Percentiles rank a stretch among this genome's conserved stretches.
Conservation (phyloP, 1,140 invertebrate genomes). For the Sminthurides bifidus region DNA sequence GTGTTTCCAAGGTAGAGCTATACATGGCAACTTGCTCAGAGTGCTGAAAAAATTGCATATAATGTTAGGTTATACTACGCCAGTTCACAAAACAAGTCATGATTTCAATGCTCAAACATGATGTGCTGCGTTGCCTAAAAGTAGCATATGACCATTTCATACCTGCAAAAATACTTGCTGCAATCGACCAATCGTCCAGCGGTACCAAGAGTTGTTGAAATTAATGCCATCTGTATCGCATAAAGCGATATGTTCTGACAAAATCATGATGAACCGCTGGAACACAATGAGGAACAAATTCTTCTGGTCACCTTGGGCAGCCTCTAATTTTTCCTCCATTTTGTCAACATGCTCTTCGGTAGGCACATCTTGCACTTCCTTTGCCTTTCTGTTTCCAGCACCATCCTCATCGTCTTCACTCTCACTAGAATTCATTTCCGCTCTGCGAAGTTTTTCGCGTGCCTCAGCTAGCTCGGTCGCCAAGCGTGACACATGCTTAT, state of each 20-base stretch:
- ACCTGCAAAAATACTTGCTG: slow-evolving; percentile 92
- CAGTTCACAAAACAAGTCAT: neutral
- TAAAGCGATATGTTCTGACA: slow-evolving; percentile 87
- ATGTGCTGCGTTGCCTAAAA: neutral
- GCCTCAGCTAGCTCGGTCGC: slow-evolving; percentile 73
- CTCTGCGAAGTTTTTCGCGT: slow-evolving; percentile 64
- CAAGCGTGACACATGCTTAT: slow-evolving; percentile 81
- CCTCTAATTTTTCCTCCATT: slow-evolving; percentile 90
- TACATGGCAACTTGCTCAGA: slow-evolving; percentile 97
- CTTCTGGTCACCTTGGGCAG: slow-evolving; percentile 90
- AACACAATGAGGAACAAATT: slow-evolving; percentile 95
- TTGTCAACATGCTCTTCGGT: slow-evolving; percentile 79
- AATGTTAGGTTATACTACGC: neutral
- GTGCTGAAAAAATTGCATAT: slow-evolving; percentile 49
- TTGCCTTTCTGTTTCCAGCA: slow-evolving; percentile 34
- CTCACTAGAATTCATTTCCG: slow-evolving; percentile 53
- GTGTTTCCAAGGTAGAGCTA: slow-evolving; percentile 81
- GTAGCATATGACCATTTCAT: slow-evolving; percentile 38
- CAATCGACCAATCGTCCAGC: slow-evolving; percentile 86
- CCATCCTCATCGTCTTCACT: slow-evolving; percentile 42
- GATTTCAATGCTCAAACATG: neutral
- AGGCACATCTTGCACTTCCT: slow-evolving; percentile 54
- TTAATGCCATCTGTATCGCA: slow-evolving; percentile 87
- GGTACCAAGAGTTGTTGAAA: slow-evolving; percentile 92
- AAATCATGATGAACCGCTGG: slow-evolving; percentile 94